Conservation (phyloP, 1,140 invertebrate genomes). For the Sycophila sp. region DNA sequence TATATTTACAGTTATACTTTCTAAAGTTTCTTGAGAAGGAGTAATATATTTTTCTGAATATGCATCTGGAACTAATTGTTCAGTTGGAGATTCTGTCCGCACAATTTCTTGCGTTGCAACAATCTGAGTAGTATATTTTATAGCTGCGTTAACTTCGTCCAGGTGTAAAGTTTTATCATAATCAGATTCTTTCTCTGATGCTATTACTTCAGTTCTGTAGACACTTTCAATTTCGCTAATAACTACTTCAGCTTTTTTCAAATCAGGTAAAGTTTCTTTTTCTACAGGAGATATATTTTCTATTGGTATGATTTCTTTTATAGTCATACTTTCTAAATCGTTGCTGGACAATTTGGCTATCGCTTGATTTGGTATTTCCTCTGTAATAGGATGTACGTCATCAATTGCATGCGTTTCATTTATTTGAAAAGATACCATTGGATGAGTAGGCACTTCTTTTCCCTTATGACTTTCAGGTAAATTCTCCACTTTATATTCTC, state of each 20-base stretch:
- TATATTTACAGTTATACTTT: conserved; percentile 67
- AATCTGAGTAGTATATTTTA: conserved; percentile 49
- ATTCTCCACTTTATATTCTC: conserved; percentile 61
- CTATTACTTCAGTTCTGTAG: conserved; percentile 66
- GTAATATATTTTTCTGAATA: conserved; percentile 60
- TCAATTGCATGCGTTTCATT: conserved; percentile 70
- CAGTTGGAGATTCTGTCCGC: conserved; percentile 64
- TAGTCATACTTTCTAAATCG: conserved; percentile 65
- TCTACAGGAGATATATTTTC: conserved; percentile 61
- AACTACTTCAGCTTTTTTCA: conserved; percentile 62
- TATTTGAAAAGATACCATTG: conserved; percentile 69
- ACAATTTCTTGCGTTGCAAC: conserved; percentile 66
- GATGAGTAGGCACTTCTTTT: conserved; percentile 66
- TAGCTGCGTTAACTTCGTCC: conserved; percentile 58
- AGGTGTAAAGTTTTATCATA: conserved; percentile 52
- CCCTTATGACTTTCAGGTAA: conserved; percentile 69
- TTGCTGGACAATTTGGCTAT: conserved; percentile 64
- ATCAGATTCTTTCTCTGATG: conserved; percentile 62
- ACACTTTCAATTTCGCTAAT: conserved; percentile 67
- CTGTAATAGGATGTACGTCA: conserved; percentile 60
- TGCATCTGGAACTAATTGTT: conserved; percentile 57
- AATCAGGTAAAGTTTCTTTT: conserved; percentile 55
- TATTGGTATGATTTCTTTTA: conserved; percentile 65
- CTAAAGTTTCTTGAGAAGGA: conserved; percentile 60
- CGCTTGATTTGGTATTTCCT: conserved; percentile 53